phyloP scores from a whole-genome alignment of 2,888 invertebrate genomes.

The Parnassius smintheus region DNA sequence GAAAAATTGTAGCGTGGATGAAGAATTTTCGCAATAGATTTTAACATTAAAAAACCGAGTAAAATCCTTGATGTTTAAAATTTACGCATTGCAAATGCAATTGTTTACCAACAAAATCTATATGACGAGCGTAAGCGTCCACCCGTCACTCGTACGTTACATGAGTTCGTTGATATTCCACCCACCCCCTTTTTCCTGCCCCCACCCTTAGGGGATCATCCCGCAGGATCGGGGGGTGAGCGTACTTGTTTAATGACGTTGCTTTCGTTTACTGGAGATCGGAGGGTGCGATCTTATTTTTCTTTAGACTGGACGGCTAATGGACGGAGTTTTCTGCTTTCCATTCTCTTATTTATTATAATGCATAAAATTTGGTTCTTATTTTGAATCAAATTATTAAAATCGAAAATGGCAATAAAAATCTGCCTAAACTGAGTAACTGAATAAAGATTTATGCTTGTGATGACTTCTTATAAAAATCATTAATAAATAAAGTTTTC shows the following conservation, averaged over 20 bases:
- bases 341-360: no score
- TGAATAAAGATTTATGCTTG: no score
- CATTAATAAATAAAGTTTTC: no score
- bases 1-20: no score
- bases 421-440: no score
- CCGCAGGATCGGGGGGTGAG: constrained; percentile 56
- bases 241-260: constrained; percentile 71
- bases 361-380: no score
- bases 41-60: no score
- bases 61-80: not conserved
- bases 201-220: constrained; percentile 45
- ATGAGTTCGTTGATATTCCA: constrained; percentile 78
- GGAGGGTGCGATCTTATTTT: constrained; percentile 54
- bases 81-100: constrained; percentile 40
- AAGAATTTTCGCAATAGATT: no score
- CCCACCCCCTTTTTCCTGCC: constrained; percentile 37
- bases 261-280: constrained; percentile 67
- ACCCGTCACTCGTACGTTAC: constrained; percentile 69
- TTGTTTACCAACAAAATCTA: constrained; percentile 77
- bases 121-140: constrained; percentile 59
- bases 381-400: no score
- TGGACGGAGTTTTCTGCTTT: constrained; percentile 7
- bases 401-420: no score
- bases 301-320: constrained; percentile 29
- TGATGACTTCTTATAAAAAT: no score